phyloP scores from a whole-genome alignment of 30 jellyfish, hydroid and myxozoan species.

The Clytia hemisphaerica region DNA sequence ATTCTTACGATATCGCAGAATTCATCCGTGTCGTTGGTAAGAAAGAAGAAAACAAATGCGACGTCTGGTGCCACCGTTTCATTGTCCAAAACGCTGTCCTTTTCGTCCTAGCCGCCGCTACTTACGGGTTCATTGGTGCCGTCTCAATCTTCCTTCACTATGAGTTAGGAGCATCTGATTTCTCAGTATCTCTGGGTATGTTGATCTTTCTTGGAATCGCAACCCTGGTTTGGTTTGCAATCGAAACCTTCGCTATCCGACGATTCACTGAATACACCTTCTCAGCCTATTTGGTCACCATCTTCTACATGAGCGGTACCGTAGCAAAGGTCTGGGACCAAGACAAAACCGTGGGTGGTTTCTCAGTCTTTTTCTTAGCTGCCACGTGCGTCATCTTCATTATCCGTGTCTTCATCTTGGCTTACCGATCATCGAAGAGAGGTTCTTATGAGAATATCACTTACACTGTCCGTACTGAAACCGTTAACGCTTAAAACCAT shows the following conservation, averaged over 20 bases:
- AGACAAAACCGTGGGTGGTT: slow-evolving; percentile 14
- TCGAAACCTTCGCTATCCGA: slow-evolving; percentile 51
- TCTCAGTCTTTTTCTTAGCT: neutral
- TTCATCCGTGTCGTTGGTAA: slow-evolving; percentile 13
- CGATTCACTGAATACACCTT: slow-evolving; percentile 40
- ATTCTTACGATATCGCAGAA: slow-evolving; percentile 24
- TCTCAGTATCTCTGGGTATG: slow-evolving; percentile 36
- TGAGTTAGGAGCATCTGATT: slow-evolving; percentile 17
- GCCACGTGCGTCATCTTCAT: slow-evolving; percentile 2
- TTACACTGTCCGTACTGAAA: slow-evolving; percentile 9
- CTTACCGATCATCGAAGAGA: slow-evolving; percentile 1
- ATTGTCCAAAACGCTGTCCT: slow-evolving; percentile 54
- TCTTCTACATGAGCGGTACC: slow-evolving; percentile 56
- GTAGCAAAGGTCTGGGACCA: neutral
- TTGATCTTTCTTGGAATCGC: slow-evolving; percentile 24
- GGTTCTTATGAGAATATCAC: slow-evolving; percentile 16
- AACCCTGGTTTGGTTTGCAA: slow-evolving; percentile 49
- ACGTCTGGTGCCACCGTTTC: slow-evolving; percentile 58
- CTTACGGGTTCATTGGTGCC: slow-evolving; percentile 51
- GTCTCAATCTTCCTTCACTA: slow-evolving; percentile 37
- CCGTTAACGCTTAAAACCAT: slow-evolving; percentile 4
- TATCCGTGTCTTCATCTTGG: neutral
- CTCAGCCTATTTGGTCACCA: slow-evolving; percentile 47
- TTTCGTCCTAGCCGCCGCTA: slow-evolving; percentile 60
- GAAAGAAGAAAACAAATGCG: slow-evolving; percentile 18